phyloP scores from a whole-genome alignment of 2,888 invertebrate species.

The Drosophila mettleri region DNA sequence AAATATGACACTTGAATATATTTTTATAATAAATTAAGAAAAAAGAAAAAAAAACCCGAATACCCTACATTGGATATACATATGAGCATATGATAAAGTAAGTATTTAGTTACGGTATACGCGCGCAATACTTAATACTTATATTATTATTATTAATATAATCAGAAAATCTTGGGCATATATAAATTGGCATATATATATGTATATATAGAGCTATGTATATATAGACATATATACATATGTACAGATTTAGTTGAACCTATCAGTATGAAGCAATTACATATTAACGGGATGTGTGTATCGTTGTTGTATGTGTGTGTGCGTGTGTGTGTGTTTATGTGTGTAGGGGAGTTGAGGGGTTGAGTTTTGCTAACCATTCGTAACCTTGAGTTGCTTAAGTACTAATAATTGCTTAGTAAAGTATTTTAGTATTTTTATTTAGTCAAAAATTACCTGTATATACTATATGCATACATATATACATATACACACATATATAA shows the following conservation, averaged over 20 bases:
- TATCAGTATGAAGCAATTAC: slow-evolving; percentile 8
- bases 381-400: slow-evolving; percentile 14
- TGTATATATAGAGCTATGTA: neutral
- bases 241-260: slow-evolving; percentile 1
- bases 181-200: neutral
- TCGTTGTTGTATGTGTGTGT: neutral
- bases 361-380: neutral
- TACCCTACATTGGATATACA: neutral
- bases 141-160: neutral
- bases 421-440: slow-evolving; percentile 18
- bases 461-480: slow-evolving; percentile 3
- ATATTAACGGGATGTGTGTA: neutral
- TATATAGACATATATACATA: neutral
- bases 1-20: neutral
- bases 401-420: slow-evolving; percentile 8
- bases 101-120: slow-evolving; percentile 6
- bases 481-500: neutral
- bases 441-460: slow-evolving; percentile 36
- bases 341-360: neutral
- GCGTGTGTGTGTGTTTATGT: neutral
- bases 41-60: neutral
- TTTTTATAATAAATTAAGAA: neutral
- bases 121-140: neutral
- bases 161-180: neutral
- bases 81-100: slow-evolving; percentile 1